phyloP scores from a whole-genome alignment of 1,140 invertebrate species.

The Cydia pomonella region DNA sequence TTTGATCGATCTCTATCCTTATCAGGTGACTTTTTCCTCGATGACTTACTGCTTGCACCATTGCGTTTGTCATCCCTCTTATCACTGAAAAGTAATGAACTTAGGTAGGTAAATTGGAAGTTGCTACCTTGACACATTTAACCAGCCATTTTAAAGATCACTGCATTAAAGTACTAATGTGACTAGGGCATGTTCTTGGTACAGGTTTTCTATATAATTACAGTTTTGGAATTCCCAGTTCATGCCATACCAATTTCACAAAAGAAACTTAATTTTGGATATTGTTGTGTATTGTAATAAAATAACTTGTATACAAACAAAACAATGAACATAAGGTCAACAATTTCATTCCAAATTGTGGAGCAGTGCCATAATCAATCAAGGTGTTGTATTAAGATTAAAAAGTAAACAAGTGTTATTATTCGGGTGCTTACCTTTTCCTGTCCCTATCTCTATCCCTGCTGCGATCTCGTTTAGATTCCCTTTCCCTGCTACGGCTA shows the following conservation, averaged over 20 bases:
- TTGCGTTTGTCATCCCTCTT: slow-evolving; percentile 75
- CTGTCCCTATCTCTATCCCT: slow-evolving; percentile 74
- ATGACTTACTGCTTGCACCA: slow-evolving; percentile 70
- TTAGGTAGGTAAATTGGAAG: neutral
- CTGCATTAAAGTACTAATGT: neutral
- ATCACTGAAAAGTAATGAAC: slow-evolving; percentile 53
- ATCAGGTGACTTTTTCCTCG: slow-evolving; percentile 71
- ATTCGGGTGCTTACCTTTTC: slow-evolving; percentile 65
- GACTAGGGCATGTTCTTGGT: no score
- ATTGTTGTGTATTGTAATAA: no score
- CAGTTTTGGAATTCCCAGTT: no score
- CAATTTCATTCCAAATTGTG: neutral
- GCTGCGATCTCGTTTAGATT: slow-evolving; percentile 73
- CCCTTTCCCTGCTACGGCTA: slow-evolving; percentile 78
- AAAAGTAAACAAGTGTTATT: slow-evolving; percentile 37
- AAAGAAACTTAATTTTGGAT: no score
- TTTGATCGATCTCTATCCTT: slow-evolving; percentile 78
- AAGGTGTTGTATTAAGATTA: slow-evolving; percentile 1
- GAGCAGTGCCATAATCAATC: neutral
- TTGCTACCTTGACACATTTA: neutral
- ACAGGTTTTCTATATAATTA: no score
- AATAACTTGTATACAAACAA: no score
- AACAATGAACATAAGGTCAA: no score
- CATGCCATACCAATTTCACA: no score
- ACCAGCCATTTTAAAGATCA: neutral